phyloP scores from a whole-genome alignment of 2,888 invertebrate genomes.

The Eurytoma californica region DNA sequence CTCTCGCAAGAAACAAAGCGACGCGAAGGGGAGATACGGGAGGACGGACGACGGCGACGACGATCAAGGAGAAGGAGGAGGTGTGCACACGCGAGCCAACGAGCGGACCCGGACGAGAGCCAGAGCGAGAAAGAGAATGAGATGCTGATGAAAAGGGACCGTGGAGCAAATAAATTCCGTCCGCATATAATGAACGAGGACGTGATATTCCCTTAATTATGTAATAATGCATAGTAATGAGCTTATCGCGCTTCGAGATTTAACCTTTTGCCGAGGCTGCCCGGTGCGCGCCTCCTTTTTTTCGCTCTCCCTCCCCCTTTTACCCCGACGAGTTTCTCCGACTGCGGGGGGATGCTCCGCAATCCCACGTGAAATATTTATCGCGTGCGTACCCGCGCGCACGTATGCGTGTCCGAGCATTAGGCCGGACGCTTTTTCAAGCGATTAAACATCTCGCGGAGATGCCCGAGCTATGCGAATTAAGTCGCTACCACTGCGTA shows the following conservation, averaged over 20 bases:
- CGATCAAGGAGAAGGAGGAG: conserved; percentile 18
- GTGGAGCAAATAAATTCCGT: conserved; percentile 50
- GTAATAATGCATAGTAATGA: conserved; percentile 56
- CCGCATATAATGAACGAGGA: conserved; percentile 53
- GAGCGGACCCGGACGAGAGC: conserved; percentile 6
- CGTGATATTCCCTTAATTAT: conserved; percentile 56
- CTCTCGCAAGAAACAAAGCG: conserved; percentile 55
- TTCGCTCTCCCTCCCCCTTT: neutral
- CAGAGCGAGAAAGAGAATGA: conserved; percentile 17
- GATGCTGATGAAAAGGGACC: conserved; percentile 40
- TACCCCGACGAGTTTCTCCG: conserved; percentile 20
- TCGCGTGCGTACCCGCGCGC: conserved; percentile 5
- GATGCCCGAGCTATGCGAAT: conserved; percentile 26
- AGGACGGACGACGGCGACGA: conserved; percentile 41
- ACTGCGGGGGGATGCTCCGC: conserved; percentile 17
- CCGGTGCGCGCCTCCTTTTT: conserved; percentile 8
- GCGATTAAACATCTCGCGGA: conserved; percentile 25
- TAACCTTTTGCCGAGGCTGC: conserved; percentile 21
- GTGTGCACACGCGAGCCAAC: conserved; percentile 20
- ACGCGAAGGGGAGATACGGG: conserved; percentile 56
- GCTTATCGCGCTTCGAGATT: conserved; percentile 51
- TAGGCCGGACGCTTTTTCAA: conserved; percentile 31
- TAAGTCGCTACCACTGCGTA: conserved; percentile 32
- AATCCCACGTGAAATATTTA: conserved; percentile 45
- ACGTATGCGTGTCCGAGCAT: conserved; percentile 19